Conservation (phyloP, 2,888 invertebrate species). For the Hirtodrosophila trivittata region DNA sequence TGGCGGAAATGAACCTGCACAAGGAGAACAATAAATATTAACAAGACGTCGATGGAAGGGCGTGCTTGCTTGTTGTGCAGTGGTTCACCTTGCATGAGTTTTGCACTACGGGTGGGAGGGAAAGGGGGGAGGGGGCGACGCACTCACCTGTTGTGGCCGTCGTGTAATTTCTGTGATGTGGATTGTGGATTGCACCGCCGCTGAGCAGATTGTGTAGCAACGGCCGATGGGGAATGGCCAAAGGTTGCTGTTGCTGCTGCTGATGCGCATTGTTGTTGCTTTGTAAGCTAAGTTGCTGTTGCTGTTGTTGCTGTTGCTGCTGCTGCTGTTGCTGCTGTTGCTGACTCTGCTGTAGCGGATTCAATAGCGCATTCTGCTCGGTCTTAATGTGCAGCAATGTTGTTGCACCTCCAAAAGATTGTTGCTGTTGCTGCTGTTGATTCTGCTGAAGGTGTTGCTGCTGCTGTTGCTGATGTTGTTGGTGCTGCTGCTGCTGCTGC, state of each 20-base stretch:
- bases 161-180: conserved; percentile 84
- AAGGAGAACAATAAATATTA: conserved; percentile 3
- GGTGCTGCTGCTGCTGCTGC: conserved; percentile 72
- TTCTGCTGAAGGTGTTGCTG: conserved; percentile 67
- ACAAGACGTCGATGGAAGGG: conserved; percentile 39
- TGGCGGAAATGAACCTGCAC: conserved; percentile 95
- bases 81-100: conserved; percentile 55
- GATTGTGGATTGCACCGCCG: conserved; percentile 83
- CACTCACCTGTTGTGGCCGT: conserved; percentile 84
- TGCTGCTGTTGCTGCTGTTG: conserved; percentile 74
- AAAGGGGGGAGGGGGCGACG: conserved; percentile 1
- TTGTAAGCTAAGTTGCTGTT: conserved; percentile 46
- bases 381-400: conserved; percentile 82
- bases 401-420: conserved; percentile 73
- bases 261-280: conserved; percentile 72
- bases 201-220: conserved; percentile 83
- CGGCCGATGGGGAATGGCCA: conserved; percentile 83
- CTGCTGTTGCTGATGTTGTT: conserved; percentile 72
- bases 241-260: conserved; percentile 72
- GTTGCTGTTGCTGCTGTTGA: conserved; percentile 71
- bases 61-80: conserved; percentile 39
- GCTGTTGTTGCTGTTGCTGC: conserved; percentile 67
- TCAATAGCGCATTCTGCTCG: conserved; percentile 81
- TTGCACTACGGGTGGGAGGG: not conserved
- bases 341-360: conserved; percentile 66